Conservation (phyloP, 2,797 vertebrate species). For the Gallirallus australis region DNA sequence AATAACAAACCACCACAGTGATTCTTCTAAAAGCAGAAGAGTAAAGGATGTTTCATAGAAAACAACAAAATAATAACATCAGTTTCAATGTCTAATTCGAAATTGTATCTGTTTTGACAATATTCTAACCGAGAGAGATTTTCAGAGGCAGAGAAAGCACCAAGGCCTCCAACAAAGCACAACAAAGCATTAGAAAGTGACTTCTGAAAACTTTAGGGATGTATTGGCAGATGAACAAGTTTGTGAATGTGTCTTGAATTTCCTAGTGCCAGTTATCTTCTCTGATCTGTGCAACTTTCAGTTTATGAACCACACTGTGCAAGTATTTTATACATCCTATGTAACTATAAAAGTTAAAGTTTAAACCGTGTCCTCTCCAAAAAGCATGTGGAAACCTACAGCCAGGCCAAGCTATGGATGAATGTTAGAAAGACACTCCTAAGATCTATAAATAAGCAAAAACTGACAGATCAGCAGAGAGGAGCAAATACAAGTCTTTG, state of each 20-base stretch:
- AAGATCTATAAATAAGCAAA: constrained; percentile 61
- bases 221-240: neutral
- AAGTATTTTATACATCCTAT: neutral
- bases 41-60: too few relatives aligned
- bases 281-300: constrained; percentile 32
- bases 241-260: constrained; percentile 27
- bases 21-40: too few relatives aligned
- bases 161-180: neutral
- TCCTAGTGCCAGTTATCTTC: constrained; percentile 28
- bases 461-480: constrained; percentile 45
- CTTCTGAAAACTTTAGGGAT: neutral
- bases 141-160: neutral
- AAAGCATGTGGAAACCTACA: constrained; percentile 20
- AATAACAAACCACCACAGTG: too few relatives aligned
- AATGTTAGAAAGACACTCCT: constrained; percentile 34
- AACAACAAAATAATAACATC: too few relatives aligned
- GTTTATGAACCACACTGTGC: neutral
- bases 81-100: too few relatives aligned
- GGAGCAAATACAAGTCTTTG: constrained; percentile 50
- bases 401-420: neutral
- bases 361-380: constrained; percentile 58
- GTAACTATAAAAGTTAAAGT: constrained; percentile 76
- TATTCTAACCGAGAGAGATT: neutral
- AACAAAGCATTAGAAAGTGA: neutral
- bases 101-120: neutral